Base-by-base conservation (phyloP, 2,113 vertebrate genomes). In the Dascyllus trimaculatus region DNA sequence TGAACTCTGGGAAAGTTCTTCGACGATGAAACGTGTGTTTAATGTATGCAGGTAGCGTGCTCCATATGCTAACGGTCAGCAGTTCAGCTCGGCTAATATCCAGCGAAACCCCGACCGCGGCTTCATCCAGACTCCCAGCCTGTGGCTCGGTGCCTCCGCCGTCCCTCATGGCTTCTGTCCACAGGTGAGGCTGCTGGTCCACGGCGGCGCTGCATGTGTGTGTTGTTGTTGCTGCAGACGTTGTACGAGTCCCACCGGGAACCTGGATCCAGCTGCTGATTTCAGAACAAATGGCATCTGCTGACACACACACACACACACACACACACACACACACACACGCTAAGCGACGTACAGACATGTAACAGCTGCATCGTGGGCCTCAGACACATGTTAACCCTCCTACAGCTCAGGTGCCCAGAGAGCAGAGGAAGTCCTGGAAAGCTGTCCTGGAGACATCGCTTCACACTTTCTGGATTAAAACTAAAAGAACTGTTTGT, bases 201-300 rank as follows among this genome's bases (percentile, higher is more conserved):
- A 29, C 29, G 51, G 24, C 11, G 4, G 62, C 26, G 26, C 26
- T 5, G 62, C 56, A 38, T 74, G 58, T 68, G 64, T 66, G 57
- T 69, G 69, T 52, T 48, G 54, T 56, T 61, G 65, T 63, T 72
- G 79, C 25, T 77, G 72, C 68, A 75, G 82, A 87, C 82, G 78
- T 78, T 83, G 80, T 67, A 76, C 62, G 75, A 62, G 75, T 88
- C 87, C 86, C 91, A 82, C 53, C 17, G 82, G 91, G 87, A 89
- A 85, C 59, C 75, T 53, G 48, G 65, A 90, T 92, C 89, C 91
- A 91, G 91, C 88, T 92, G 91, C 91, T 90, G 86, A 86, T 81
- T 87, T 84, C 81, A 84, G 85, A 89, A 84, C 78, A 89, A 88
- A 80, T 82, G 88, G 75, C 90, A 91, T 90, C 82, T 91, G 90